Evolutionary conservation across 2,888 invertebrate species (phyloP).

Genomic region (Apoda limacodes): DNA sequence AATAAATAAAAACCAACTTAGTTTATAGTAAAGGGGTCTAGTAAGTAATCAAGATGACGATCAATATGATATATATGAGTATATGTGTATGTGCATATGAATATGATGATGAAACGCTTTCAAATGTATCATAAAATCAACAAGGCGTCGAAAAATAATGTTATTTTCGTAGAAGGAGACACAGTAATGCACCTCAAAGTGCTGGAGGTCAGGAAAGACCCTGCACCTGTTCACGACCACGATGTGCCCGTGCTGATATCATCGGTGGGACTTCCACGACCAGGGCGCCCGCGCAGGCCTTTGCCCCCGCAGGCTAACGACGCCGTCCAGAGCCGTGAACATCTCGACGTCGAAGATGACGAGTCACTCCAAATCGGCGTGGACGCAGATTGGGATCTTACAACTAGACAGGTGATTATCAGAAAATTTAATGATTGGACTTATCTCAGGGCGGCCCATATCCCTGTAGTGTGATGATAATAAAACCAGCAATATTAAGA

Average conservation of each 20-base stretch:
- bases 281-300: conserved; percentile 40
- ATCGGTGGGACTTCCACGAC: conserved; percentile 46
- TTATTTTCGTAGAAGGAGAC: conserved; percentile 89
- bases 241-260: conserved; percentile 89
- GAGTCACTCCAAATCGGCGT: conserved; percentile 56
- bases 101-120: no score
- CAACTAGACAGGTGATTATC: conserved; percentile 88
- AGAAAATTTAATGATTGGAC: no score
- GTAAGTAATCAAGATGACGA: no score
- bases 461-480: no score
- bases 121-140: no score
- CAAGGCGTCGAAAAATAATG: no score
- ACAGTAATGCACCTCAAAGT: conserved; percentile 93
- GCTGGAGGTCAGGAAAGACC: conserved; percentile 83
- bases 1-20: no score
- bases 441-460: no score
- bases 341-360: conserved; percentile 70
- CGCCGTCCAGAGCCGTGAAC: conserved; percentile 34
- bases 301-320: conserved; percentile 29
- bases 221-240: conserved; percentile 84
- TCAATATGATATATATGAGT: no score
- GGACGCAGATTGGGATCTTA: conserved; percentile 89
- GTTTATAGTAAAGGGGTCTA: no score
- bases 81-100: no score
- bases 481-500: no score